phyloP scores from a whole-genome alignment of 2,888 invertebrate species.

The Lithophane socia region DNA sequence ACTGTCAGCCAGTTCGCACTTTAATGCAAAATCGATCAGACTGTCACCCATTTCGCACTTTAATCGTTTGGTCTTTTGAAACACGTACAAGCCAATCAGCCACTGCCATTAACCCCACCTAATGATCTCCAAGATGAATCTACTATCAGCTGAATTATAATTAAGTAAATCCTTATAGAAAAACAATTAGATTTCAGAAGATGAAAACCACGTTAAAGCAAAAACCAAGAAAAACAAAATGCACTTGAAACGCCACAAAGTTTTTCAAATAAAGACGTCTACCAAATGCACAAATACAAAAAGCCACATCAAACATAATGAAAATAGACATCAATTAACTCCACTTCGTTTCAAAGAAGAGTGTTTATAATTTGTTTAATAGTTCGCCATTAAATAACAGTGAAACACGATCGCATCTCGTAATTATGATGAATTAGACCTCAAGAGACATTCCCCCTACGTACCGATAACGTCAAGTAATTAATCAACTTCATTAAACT shows the following conservation, averaged over 20 bases:
- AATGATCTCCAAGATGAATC: neutral
- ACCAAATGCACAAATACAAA: conserved; percentile 16
- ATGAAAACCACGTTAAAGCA: no score
- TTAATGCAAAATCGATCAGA: neutral
- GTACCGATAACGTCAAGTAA: conserved; percentile 68
- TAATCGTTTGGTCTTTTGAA: neutral
- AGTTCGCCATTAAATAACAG: conserved; percentile 62
- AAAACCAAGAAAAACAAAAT: neutral
- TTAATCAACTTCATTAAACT: conserved; percentile 74
- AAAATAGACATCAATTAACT: conserved; percentile 51
- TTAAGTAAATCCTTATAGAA: no score
- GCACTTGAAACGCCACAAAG: neutral
- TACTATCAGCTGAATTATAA: neutral
- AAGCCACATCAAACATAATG: conserved; percentile 20
- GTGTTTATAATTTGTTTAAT: conserved; percentile 63
- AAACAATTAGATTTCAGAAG: neutral
- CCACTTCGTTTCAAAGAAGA: conserved; percentile 35
- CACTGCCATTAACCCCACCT: no score
- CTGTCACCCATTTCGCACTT: no score
- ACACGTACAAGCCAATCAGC: neutral
- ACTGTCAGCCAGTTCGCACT: no score
- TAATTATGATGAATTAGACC: conserved; percentile 71
- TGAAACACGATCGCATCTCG: conserved; percentile 66
- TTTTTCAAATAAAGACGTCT: neutral
- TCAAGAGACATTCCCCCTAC: conserved; percentile 30